These are phyloP conservation scores for Podabrus alpinus DNA, from an alignment of 2,888 invertebrate genomes.

Conservation along the genomic window DNA sequence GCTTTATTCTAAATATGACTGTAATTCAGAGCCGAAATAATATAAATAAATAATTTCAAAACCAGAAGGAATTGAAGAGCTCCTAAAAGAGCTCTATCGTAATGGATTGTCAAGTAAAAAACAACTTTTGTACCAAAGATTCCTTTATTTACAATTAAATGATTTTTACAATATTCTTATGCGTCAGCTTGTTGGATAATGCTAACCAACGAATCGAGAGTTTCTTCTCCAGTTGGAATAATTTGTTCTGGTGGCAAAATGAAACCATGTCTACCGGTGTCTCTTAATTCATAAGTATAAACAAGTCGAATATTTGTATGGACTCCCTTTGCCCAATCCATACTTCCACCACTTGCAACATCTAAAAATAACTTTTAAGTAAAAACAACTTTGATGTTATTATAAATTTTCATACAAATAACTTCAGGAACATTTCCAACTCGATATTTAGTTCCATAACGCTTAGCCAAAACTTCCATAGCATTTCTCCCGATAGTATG, in stretches of 20 bases:
- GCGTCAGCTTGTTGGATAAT: conserved; percentile 52
- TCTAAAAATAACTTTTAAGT: conserved; percentile 3
- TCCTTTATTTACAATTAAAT: neutral
- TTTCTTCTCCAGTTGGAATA: conserved; percentile 67
- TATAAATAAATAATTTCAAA: too few relatives aligned
- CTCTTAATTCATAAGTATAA: conserved; percentile 69
- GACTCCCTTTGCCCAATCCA: conserved; percentile 74
- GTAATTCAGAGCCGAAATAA: too few relatives aligned
- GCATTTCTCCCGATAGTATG: conserved; percentile 47
- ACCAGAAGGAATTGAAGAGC: too few relatives aligned
- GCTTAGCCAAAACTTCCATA: conserved; percentile 46
- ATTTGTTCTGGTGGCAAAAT: conserved; percentile 69
- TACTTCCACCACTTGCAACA: conserved; percentile 45
- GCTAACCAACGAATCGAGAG: conserved; percentile 61
- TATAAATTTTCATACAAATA: conserved; percentile 54
- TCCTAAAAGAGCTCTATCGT: too few relatives aligned
- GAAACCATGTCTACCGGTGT: conserved; percentile 67
- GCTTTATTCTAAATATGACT: too few relatives aligned
- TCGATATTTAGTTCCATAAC: conserved; percentile 54
- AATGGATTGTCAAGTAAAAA: too few relatives aligned
- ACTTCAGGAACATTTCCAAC: conserved; percentile 57
- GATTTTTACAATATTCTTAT: neutral
- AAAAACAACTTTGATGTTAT: neutral
- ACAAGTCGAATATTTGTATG: conserved; percentile 61
- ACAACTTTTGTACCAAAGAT: too few relatives aligned